Evolutionary conservation across 64 coral and sea anemone species (phyloP).

Genomic region (Stylophora pistillata): DNA sequence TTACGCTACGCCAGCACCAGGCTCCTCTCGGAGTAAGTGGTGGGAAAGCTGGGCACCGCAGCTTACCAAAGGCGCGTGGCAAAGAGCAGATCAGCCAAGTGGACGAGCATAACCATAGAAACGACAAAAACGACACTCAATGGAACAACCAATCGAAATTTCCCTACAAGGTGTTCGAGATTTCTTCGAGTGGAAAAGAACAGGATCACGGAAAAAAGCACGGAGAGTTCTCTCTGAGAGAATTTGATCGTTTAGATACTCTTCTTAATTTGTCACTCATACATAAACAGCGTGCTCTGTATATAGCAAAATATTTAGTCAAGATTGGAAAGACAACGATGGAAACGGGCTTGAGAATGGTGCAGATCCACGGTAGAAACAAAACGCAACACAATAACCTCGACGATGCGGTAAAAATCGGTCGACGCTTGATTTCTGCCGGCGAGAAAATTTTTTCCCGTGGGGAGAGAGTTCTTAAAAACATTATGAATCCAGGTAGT

Average conservation of each 20-base stretch:
- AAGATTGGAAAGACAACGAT: constrained; percentile 76
- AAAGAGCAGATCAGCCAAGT: background rate
- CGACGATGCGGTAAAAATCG: constrained; percentile 52
- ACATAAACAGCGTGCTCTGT: constrained; percentile 58
- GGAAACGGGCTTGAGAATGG: constrained; percentile 65
- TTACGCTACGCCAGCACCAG: constrained; percentile 97
- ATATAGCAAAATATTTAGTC: constrained; percentile 71
- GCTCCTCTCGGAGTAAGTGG: constrained; percentile 79
- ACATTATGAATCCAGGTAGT: background rate
- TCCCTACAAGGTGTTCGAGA: constrained; percentile 24
- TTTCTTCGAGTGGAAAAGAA: background rate
- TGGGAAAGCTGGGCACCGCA: background rate
- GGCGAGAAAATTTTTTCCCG: constrained; percentile 70
- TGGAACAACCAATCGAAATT: background rate
- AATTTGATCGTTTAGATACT: constrained; percentile 65
- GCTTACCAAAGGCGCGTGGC: background rate
- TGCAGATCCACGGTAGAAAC: constrained; percentile 18
- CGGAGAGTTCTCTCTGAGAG: background rate
- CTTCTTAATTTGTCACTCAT: constrained; percentile 62
- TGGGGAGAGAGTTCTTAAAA: constrained; percentile 57
- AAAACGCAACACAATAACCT: constrained; percentile 3
- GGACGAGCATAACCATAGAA: background rate
- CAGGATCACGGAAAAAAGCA: background rate
- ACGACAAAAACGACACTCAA: background rate
- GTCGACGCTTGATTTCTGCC: constrained; percentile 65